Evolutionary conservation across 2,113 vertebrate genomes (phyloP).

Genomic region (Pseudois nayaur): DNA sequence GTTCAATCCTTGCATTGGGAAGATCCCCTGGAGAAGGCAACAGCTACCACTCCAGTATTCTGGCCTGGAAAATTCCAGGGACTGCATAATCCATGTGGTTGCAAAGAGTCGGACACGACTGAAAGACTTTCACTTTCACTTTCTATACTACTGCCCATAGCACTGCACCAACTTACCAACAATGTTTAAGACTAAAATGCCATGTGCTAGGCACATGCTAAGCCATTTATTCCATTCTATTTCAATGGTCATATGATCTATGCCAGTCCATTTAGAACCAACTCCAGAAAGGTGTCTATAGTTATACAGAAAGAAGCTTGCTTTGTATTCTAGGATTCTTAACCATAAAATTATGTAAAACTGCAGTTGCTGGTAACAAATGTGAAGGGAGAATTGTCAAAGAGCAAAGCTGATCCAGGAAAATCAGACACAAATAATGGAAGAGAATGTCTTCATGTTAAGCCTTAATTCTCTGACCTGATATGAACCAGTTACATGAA

Average conservation of each 20-base stretch:
- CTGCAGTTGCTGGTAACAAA: no score
- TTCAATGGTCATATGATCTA: background rate
- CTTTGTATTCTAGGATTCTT: background rate
- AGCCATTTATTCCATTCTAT: background rate
- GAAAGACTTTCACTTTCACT: background rate
- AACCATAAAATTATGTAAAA: background rate
- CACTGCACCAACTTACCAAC: background rate
- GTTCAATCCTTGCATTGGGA: background rate
- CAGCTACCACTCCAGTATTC: background rate
- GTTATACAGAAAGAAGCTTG: background rate
- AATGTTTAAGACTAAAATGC: background rate
- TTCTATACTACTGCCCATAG: background rate
- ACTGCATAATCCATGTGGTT: background rate
- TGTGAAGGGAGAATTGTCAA: background rate
- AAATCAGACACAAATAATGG: background rate
- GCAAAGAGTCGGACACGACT: fast-evolving
- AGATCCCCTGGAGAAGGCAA: background rate
- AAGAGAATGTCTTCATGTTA: background rate
- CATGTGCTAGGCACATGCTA: background rate
- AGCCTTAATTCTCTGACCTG: background rate
- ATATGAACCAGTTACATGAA: background rate
- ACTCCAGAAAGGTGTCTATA: background rate
- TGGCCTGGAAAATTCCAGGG: background rate
- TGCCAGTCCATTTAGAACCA: background rate
- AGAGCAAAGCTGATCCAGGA: background rate